A percentile compares a stretch with the other conserved stretches of the same genome.
Conservation (phyloP, 2,113 vertebrate genomes). For the Pedetes capensis region DNA sequence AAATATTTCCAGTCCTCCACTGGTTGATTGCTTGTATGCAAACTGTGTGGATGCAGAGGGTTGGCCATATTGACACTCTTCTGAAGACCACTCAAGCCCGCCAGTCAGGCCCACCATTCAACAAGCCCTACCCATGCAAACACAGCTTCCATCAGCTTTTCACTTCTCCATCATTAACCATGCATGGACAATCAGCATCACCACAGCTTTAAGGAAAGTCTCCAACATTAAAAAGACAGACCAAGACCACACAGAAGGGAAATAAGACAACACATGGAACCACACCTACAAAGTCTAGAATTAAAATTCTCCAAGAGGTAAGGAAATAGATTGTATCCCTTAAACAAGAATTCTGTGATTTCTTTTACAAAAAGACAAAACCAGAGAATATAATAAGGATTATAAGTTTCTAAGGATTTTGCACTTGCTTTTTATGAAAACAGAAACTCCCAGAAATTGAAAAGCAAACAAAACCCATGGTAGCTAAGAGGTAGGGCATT, state of each 20-base stretch:
- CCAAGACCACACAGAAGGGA: background rate
- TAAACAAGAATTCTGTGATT: background rate
- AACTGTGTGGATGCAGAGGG: no score
- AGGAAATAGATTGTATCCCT: background rate
- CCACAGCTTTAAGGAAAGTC: background rate
- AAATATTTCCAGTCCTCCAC: background rate
- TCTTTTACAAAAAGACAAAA: background rate
- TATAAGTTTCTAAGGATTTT: background rate
- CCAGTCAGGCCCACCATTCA: background rate
- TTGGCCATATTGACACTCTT: rapidly evolving
- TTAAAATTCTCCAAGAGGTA: background rate
- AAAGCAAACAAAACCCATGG: background rate
- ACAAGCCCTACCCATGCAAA: background rate
- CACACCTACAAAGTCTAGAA: background rate
- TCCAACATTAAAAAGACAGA: background rate
- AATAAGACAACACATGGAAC: background rate
- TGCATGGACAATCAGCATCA: background rate
- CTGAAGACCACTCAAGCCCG: background rate
- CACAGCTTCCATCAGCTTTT: background rate
- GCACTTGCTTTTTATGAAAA: background rate
- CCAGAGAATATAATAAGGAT: background rate
- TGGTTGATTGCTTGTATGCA: background rate
- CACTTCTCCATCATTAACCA: background rate
- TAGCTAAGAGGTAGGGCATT: background rate
- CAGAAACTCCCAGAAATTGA: background rate